Evolutionary conservation across 2,113 vertebrate species (phyloP), one percentile per base, ranked within the genome.

Genomic region (Rhinolophus ferrumequinum): DNA sequence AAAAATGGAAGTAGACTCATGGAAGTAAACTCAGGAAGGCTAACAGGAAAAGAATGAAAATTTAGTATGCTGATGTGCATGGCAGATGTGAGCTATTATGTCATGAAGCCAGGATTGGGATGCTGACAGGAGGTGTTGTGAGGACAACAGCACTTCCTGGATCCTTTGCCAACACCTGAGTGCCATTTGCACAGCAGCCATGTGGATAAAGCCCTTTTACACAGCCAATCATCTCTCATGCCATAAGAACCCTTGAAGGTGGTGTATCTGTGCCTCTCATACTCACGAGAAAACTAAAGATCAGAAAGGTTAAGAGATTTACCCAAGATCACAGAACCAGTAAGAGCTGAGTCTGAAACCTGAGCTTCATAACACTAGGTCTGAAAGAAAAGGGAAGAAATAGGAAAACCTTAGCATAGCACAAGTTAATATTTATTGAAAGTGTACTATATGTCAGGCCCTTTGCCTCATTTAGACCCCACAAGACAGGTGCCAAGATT

Each of bases 31-130:
- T 95, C 47, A 41, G 58, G 18, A 47, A 77, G 64, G 60, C 9
- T 67, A 85, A 47, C 0, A 2, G 19, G 64, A 70, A 67, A 52
- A 38, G n/a, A 47, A 58, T 5, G 13, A 60, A 66, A 28, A 24
- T 87, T 62, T 76, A 35, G 21, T 8, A 1, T 3, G 19, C 1
- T 15, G 9, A 73, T 0, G 1, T 62, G 28, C 10, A 3, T 14
- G 52, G 69, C 44, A 24, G 30, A 47, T 56, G 19, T 35, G 89
- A 70, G 24, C 62, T 67, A 1, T 35, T 44, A 28, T 0, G 10
- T 13, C 86, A 33, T 28, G 14, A 85, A 83, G 67, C 41, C 41
- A n/a, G 60, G 60, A 18, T 33, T 60, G 28, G 14, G 52, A 22
- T 47, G 70, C 60, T 56, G 33, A 13, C n/a, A 67, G 47, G n/a